phyloP scores from a whole-genome alignment of 2,888 invertebrate genomes.

The Hyles lineata region DNA sequence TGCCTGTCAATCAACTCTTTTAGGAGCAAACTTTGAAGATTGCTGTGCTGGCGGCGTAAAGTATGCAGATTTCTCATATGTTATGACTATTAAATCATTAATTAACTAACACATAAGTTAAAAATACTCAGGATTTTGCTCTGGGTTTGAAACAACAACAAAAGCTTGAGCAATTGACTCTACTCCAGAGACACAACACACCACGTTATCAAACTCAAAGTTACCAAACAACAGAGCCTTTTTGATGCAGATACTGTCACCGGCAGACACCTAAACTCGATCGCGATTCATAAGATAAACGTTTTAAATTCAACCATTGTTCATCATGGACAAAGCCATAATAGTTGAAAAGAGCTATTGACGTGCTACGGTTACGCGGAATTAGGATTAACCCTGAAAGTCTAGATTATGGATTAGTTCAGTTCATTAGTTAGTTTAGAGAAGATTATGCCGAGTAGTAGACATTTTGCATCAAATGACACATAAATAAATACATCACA shows the following conservation, averaged over 20 bases:
- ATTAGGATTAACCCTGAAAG: neutral
- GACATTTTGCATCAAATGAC: too few species aligned
- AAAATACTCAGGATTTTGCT: too few species aligned
- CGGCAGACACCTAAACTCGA: neutral
- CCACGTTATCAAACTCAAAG: neutral
- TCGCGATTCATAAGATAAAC: slow-evolving; percentile 8
- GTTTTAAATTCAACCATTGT: slow-evolving; percentile 26
- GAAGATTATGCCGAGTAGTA: too few species aligned
- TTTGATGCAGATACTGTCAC: neutral
- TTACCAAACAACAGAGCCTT: neutral
- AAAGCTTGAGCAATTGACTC: too few species aligned
- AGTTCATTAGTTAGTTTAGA: too few species aligned
- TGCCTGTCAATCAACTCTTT: too few species aligned
- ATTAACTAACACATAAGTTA: too few species aligned
- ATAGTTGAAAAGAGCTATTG: slow-evolving; percentile 16
- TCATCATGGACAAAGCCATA: slow-evolving; percentile 21
- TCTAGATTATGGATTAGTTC: too few species aligned
- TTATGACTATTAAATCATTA: neutral
- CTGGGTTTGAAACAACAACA: neutral
- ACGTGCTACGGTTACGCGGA: neutral
- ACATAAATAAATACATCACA: too few species aligned
- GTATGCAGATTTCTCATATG: neutral
- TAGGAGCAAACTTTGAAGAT: too few species aligned
- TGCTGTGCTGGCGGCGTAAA: neutral
- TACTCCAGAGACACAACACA: too few species aligned